These are phyloP conservation scores for Glyptemys insculpta DNA, from an alignment of 2,797 vertebrate species.

Conservation along the genomic window DNA sequence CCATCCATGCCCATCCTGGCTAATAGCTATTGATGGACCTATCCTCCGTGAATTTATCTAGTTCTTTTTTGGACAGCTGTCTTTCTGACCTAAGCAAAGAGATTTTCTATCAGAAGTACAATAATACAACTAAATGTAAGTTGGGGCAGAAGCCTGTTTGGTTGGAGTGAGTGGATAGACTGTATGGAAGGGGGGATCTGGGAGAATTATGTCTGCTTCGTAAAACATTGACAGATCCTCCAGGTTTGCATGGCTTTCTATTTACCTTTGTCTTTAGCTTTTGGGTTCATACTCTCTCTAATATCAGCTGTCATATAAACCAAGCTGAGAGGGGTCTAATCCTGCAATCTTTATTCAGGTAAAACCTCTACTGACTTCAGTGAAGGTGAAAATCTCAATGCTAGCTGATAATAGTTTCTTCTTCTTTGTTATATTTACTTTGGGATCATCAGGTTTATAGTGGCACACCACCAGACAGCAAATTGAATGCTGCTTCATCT, in stretches of 20 bases:
- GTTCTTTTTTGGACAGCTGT: background rate
- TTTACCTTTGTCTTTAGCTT: background rate
- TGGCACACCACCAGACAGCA: background rate
- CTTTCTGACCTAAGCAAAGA: background rate
- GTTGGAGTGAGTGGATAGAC: background rate
- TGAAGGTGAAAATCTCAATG: slow-evolving; percentile 6
- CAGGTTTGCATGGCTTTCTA: background rate
- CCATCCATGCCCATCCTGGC: too few species aligned
- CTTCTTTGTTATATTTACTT: background rate
- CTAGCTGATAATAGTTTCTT: rapidly evolving
- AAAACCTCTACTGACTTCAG: background rate
- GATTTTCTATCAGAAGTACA: background rate
- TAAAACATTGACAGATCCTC: background rate
- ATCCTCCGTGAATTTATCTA: too few species aligned
- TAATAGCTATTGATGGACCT: too few species aligned
- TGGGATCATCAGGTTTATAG: background rate
- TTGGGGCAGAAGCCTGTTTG: background rate
- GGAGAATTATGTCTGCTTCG: background rate
- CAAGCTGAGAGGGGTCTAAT: background rate
- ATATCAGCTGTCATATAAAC: background rate
- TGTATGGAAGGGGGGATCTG: background rate
- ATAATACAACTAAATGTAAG: background rate
- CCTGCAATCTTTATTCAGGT: background rate
- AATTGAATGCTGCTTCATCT: background rate
- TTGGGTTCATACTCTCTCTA: background rate